phyloP scores from a whole-genome alignment of 1,140 invertebrate species.

The Pachyrhynchus sulphureomaculatus region DNA sequence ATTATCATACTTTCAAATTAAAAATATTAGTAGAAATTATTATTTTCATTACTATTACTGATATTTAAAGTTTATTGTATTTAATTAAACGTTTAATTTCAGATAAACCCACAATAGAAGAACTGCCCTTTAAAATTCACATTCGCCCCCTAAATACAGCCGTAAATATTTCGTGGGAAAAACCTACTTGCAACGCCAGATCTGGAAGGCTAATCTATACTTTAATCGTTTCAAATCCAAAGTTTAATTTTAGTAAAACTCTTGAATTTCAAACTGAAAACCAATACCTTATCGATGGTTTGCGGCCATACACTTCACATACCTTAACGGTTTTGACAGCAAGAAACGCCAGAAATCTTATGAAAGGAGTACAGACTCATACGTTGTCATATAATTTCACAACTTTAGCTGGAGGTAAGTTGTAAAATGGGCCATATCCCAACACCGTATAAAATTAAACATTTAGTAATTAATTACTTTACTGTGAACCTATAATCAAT shows the following conservation, averaged over 20 bases:
- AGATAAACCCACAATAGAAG: conserved; percentile 35
- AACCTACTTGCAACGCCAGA: conserved; percentile 29
- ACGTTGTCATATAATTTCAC: conserved; percentile 26
- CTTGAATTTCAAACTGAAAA: conserved; percentile 27
- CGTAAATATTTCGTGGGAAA: conserved; percentile 38
- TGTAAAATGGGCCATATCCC: no score
- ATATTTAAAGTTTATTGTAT: no score
- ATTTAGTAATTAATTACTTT: no score
- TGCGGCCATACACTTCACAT: conserved; percentile 33
- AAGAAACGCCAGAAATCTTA: conserved; percentile 31
- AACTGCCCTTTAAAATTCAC: conserved; percentile 35
- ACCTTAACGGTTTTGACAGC: conserved; percentile 32
- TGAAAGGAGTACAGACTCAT: conserved; percentile 8
- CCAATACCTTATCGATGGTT: conserved; percentile 26
- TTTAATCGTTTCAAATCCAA: conserved; percentile 24
- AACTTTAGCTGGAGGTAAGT: conserved; percentile 38
- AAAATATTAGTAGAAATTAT: no score
- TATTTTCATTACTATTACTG: no score
- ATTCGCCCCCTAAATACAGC: conserved; percentile 25
- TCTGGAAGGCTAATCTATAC: conserved; percentile 37
- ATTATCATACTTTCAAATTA: no score
- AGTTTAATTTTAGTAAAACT: conserved; percentile 19
- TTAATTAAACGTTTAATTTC: conserved; percentile 24
- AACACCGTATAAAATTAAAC: no score
- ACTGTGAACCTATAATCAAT: no score